These are phyloP conservation scores for Syncerus caffer DNA, from an alignment of 2,797 vertebrate genomes.

Conservation along the genomic window DNA sequence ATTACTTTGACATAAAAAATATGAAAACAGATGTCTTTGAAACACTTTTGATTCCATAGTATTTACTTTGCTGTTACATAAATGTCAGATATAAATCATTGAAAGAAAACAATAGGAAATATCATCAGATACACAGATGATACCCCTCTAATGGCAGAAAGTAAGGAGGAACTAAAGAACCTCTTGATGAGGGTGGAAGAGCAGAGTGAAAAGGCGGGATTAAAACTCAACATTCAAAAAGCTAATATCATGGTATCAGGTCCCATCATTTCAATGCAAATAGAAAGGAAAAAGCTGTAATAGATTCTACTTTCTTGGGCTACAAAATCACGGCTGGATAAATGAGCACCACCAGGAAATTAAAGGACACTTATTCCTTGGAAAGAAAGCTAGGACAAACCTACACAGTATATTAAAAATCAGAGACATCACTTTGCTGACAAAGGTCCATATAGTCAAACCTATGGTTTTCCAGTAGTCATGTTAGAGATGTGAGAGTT, in stretches of 20 bases:
- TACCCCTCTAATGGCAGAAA: neutral
- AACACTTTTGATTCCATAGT: neutral
- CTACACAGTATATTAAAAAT: neutral
- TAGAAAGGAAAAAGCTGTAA: neutral
- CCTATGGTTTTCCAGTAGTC: neutral
- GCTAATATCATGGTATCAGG: neutral
- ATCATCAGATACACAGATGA: neutral
- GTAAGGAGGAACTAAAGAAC: neutral
- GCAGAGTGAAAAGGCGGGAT: neutral
- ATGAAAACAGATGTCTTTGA: neutral
- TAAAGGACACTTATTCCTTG: neutral
- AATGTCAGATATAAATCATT: neutral
- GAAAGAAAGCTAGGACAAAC: neutral
- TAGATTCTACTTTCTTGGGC: neutral
- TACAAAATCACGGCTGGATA: fast-evolving
- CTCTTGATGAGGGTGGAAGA: neutral
- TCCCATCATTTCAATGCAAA: neutral
- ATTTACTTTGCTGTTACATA: neutral
- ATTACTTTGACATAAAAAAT: neutral
- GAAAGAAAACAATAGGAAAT: neutral
- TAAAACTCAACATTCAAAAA: neutral
- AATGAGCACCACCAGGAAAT: neutral
- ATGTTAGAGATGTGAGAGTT: neutral
- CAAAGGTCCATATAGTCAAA: neutral
- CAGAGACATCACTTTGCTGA: neutral